A percentile compares a stretch with the other conserved stretches of the same genome.
Evolutionary conservation across 1,140 invertebrate species (phyloP).

Genomic region (Popillia japonica): DNA sequence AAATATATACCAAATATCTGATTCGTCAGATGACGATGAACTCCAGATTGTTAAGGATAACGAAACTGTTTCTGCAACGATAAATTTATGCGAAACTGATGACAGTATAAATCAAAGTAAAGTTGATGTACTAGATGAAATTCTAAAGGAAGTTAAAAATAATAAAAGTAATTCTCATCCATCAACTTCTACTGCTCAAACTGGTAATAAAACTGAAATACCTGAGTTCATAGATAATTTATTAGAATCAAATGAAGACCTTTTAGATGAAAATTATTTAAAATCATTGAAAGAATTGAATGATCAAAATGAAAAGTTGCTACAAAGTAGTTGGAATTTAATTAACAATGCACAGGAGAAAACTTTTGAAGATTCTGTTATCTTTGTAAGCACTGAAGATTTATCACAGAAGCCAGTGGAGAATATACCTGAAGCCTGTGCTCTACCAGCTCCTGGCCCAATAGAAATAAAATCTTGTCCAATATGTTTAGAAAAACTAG

Average conservation of each 20-base stretch:
- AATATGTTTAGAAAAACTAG: slow-evolving; percentile 9
- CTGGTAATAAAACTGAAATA: neutral
- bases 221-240: slow-evolving; percentile 6
- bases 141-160: neutral
- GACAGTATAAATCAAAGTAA: neutral
- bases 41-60: neutral
- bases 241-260: neutral
- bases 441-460: too few relatives aligned
- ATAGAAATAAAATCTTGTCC: neutral
- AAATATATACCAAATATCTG: slow-evolving; percentile 10
- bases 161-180: neutral
- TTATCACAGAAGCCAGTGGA: neutral
- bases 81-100: slow-evolving; percentile 13
- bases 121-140: neutral
- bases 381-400: neutral
- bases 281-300: slow-evolving; percentile 1
- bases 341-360: neutral
- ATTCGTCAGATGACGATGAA: neutral
- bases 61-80: neutral
- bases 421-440: too few relatives aligned
- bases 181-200: neutral
- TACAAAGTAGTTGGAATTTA: slow-evolving; percentile 20
- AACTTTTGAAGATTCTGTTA: slow-evolving; percentile 5
- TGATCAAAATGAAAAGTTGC: neutral
- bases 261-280: slow-evolving; percentile 13